phyloP scores from a whole-genome alignment of 2,888 invertebrate species.

The Andrena flavipes region DNA sequence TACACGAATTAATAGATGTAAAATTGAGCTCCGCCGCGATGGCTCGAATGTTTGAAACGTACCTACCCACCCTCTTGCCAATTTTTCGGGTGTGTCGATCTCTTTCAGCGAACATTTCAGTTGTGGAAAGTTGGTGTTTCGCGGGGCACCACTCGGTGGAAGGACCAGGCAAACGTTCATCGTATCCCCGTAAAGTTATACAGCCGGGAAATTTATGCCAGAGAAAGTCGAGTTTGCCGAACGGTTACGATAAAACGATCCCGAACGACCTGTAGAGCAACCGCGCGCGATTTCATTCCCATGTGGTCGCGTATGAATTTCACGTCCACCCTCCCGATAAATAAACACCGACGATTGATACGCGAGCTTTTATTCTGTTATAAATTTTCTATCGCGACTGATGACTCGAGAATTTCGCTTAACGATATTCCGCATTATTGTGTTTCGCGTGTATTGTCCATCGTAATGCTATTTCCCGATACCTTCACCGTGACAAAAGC shows the following conservation, averaged over 20 bases:
- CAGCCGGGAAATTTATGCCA: conserved; percentile 54
- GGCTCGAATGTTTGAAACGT: background rate
- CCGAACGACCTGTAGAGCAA: conserved; percentile 59
- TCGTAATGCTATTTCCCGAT: background rate
- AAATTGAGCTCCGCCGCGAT: too few species aligned
- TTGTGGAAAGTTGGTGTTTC: background rate
- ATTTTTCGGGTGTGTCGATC: background rate
- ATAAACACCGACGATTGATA: conserved; percentile 53
- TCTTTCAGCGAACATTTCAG: conserved; percentile 7
- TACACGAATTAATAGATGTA: too few species aligned
- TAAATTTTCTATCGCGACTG: conserved; percentile 25
- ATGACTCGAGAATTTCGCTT: background rate
- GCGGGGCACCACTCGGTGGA: background rate
- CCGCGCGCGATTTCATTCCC: conserved; percentile 23
- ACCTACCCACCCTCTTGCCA: background rate
- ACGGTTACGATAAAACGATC: conserved; percentile 50
- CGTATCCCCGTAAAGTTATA: conserved; percentile 46
- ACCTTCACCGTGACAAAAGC: background rate
- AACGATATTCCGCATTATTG: conserved; percentile 14
- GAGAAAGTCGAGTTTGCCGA: conserved; percentile 51
- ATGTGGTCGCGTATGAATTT: conserved; percentile 43
- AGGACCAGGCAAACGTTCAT: conserved; percentile 15
- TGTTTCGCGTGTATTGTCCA: conserved; percentile 7
- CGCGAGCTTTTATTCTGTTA: conserved; percentile 27
- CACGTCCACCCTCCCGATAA: conserved; percentile 35